These are phyloP conservation scores for Prostheceraeus crozeri DNA, from an alignment of 2,888 invertebrate genomes.

Conservation along the genomic window DNA sequence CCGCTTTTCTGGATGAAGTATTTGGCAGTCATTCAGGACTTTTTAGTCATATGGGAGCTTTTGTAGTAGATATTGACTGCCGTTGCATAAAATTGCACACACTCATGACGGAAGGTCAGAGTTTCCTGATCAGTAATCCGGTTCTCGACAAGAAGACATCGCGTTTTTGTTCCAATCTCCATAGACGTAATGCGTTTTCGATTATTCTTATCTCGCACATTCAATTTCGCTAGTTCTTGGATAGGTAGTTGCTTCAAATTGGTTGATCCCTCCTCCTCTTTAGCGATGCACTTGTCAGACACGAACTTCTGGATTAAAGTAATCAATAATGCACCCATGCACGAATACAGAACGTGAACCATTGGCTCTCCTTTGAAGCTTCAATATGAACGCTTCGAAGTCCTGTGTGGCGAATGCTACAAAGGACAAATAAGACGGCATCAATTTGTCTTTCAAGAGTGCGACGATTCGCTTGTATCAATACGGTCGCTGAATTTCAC, in stretches of 20 bases:
- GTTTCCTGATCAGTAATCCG: background rate
- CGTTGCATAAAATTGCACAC: conserved; percentile 25
- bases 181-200: background rate
- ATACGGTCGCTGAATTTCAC: too few relatives aligned
- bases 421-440: conserved; percentile 1
- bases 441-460: background rate
- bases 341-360: too few relatives aligned
- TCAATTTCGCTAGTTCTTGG: conserved; percentile 7
- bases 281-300: too few relatives aligned
- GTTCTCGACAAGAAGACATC: too few relatives aligned
- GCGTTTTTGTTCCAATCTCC: background rate
- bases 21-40: background rate
- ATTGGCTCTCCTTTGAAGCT: too few relatives aligned
- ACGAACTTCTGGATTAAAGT: too few relatives aligned
- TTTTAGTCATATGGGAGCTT: background rate
- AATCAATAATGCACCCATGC: too few relatives aligned
- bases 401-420: conserved; percentile 3
- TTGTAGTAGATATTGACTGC: background rate
- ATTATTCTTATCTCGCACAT: background rate
- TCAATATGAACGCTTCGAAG: background rate
- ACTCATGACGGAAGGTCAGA: background rate
- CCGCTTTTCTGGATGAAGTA: conserved; percentile 12
- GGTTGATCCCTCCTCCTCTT: too few relatives aligned
- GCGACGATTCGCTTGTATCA: too few relatives aligned
- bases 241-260: too few relatives aligned